phyloP scores from a whole-genome alignment of 2,797 vertebrate genomes.

The Scolopax bukidnonensis region DNA sequence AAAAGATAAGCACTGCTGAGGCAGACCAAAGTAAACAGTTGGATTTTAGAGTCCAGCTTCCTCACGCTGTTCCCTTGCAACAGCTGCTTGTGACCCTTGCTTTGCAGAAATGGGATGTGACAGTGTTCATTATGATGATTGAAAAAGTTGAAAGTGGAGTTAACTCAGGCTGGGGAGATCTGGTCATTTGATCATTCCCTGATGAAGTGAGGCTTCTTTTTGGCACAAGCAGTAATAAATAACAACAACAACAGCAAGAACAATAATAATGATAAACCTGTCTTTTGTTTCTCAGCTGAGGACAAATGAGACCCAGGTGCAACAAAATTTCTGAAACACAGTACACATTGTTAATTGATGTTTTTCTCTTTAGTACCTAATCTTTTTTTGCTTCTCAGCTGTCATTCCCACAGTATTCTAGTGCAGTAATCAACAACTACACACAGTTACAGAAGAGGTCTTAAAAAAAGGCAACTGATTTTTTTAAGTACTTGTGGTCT shows the following conservation, averaged over 20 bases:
- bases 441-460: background rate
- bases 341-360: background rate
- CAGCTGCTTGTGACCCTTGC: background rate
- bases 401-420: background rate
- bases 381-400: background rate
- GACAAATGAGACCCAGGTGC: slow-evolving; percentile 40
- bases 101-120: slow-evolving; percentile 69
- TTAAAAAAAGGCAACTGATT: background rate
- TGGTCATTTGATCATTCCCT: slow-evolving; percentile 21
- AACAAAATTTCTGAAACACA: slow-evolving; percentile 23
- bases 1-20: background rate
- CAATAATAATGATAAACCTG: background rate
- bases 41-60: slow-evolving; percentile 36
- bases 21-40: slow-evolving; percentile 4
- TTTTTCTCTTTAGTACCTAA: background rate
- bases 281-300: slow-evolving; percentile 47
- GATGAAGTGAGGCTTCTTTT: slow-evolving; percentile 47
- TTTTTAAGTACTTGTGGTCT: background rate
- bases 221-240: background rate
- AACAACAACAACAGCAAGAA: background rate
- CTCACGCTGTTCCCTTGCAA: slow-evolving; percentile 16
- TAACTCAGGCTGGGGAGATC: background rate
- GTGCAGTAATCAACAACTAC: background rate
- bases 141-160: slow-evolving; percentile 59
- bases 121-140: slow-evolving; percentile 54